A percentile compares a stretch with the other conserved stretches of the same genome.
phyloP scores from a whole-genome alignment of 2,888 invertebrate species.

The Lottia gigantea region DNA sequence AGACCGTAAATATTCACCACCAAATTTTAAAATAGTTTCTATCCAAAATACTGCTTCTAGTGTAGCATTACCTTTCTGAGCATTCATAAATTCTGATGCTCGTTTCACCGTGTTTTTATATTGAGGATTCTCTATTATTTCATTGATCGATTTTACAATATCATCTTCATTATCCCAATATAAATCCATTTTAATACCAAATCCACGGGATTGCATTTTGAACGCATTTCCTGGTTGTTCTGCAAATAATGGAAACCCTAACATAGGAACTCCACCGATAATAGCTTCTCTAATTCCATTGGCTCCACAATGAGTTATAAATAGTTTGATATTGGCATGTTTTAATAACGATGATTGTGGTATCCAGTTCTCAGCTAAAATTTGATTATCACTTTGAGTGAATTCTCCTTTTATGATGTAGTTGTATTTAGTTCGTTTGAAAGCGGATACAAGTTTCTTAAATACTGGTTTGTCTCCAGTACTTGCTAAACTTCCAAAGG shows the following conservation, averaged over 20 bases:
- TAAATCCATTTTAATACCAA: constrained; percentile 37
- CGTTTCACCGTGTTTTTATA: constrained; percentile 30
- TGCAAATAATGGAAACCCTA: constrained; percentile 38
- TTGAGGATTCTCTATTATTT: constrained; percentile 28
- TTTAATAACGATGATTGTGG: constrained; percentile 47
- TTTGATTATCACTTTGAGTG: constrained; percentile 5
- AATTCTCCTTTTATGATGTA: not conserved
- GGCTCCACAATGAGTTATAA: constrained; percentile 49
- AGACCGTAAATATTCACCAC: constrained; percentile 42
- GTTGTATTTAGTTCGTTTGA: not conserved
- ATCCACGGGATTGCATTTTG: constrained; percentile 33
- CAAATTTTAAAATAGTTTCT: constrained; percentile 51
- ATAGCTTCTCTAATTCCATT: constrained; percentile 47
- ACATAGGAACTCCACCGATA: constrained; percentile 49
- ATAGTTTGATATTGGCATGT: constrained; percentile 38
- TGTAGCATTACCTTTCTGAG: constrained; percentile 26
- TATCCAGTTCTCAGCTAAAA: constrained; percentile 35
- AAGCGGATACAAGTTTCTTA: not conserved
- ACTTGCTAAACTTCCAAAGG: constrained; percentile 39
- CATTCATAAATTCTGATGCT: constrained; percentile 31
- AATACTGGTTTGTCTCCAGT: not conserved
- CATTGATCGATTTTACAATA: constrained; percentile 27
- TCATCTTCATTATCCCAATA: constrained; percentile 26
- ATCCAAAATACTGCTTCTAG: constrained; percentile 47
- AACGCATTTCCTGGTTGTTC: constrained; percentile 43